Evolutionary conservation across 2,888 invertebrate genomes (phyloP), one percentile per base, ranked within the genome.

Genomic region (Achlya flavicornis): DNA sequence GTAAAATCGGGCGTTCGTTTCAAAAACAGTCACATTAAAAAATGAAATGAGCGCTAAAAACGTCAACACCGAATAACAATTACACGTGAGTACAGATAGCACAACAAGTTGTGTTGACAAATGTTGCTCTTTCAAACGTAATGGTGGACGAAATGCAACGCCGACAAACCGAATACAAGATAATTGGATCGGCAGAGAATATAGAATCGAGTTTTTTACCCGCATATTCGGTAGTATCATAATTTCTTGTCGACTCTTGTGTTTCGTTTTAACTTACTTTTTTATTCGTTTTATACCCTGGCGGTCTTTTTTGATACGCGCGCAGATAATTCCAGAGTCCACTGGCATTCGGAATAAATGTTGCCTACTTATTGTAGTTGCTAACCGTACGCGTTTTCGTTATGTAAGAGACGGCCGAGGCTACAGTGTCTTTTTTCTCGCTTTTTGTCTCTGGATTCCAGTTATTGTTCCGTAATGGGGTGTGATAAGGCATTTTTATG

Each of bases 221-320:
- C 79, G 84, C 90, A 86, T 89, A 91, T 91, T 91, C 89, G 90
- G 92, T 88, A 85, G 90, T 89, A 91, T 91, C 91, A 91, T 92
- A 90, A 91, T 86, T 92, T 92, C 91, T 91, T 92, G 89, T 87
- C 83, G 82, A 72, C 75, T 74, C 76, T 74, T 67, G 69, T 66
- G 72, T 79, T 80, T 75, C 81, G 74, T 77, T 75, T 74, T 74
- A 76, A 35, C 53, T 16, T 7, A 16, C 48, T 78, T 74, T 78
- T 87, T 86, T 82, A 79, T 75, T 74, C 73, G 69, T 74, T 74
- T 75, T 71, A 70, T 75, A 72, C 78, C 75, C 68, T 68, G 73
- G 74, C 80, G 79, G 82, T 82, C 84, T 88, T 90, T 90, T 90
- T 87, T 87, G 89, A 88, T 89, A 83, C 84, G 77, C 71, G 75